Evolutionary conservation across 2,113 vertebrate genomes (phyloP), one percentile per base, ranked within the genome.

Genomic region (Xenopus laevis): DNA sequence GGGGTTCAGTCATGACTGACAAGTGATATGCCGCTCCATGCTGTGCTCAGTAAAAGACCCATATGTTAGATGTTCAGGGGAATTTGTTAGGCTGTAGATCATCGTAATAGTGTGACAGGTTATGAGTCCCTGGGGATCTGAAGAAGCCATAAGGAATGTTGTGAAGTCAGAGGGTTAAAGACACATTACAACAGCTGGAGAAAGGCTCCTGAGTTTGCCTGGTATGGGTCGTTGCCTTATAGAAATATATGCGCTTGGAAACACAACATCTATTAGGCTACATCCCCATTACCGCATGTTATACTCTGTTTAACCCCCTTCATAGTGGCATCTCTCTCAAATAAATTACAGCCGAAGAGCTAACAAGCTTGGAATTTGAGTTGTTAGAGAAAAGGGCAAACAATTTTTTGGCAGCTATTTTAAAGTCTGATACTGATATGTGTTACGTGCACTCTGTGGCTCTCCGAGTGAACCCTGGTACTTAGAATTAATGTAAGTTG

Each of bases 141-240:
- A 89, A 82, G 85, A 89, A 92, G 85, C 86, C 87, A 88, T 87
- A 80, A 91, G 90, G 92, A 93, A 94, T 94, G 91, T 87, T 83
- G 85, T 80, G 67, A 86, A 87, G 91, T 91, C 92, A 92, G 81
- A 80, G 88, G 92, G 92, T 94, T 94, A 94, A 92, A 91, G 89
- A 89, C 87, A 94, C 92, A 93, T 89, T 91, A 91, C 87, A 90
- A 92, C 92, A 93, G 92, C 92, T 94, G 92, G 87, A 91, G 90
- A 91, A 50, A 50, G 47, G 15, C 47, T 50, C 47, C 47, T 50
- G 47, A 50, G 47, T 50, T 50, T 50, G 47, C 47, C 47, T 90
- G 86, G 84, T 83, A 78, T 77, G 84, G 84, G 83, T 86, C 86
- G 87, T 86, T 82, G 81, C 81, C 82, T 83, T 81, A 81, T 83